Conservation (phyloP, 2,888 invertebrate species). For the Monochamus alternatus region DNA sequence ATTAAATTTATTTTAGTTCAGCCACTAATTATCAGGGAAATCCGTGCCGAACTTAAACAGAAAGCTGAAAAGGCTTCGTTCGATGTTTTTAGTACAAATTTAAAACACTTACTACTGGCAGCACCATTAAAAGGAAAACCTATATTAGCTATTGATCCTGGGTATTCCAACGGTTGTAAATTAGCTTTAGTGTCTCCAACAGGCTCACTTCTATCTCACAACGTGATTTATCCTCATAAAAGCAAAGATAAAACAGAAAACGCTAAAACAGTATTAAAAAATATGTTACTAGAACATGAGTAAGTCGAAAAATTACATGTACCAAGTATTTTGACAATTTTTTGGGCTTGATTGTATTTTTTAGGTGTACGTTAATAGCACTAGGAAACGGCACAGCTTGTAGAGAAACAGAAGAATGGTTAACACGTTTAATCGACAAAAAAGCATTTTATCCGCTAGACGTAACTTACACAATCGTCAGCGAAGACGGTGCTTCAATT, state of each 20-base stretch:
- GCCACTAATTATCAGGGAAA: constrained; percentile 80
- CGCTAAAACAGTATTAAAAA: constrained; percentile 71
- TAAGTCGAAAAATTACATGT: constrained; percentile 62
- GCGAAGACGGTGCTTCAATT: constrained; percentile 93
- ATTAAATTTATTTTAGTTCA: constrained; percentile 71
- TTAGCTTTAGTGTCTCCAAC: constrained; percentile 84
- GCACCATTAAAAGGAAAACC: constrained; percentile 86
- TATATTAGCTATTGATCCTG: constrained; percentile 92
- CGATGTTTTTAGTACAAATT: constrained; percentile 87
- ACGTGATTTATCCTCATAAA: constrained; percentile 79
- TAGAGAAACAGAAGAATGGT: constrained; percentile 87
- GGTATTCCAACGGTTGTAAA: constrained; percentile 92
- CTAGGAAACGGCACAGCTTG: constrained; percentile 94
- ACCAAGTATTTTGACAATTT: neutral
- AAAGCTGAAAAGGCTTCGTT: constrained; percentile 88
- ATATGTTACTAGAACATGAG: constrained; percentile 75
- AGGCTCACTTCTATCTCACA: constrained; percentile 80
- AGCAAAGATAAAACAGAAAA: constrained; percentile 64
- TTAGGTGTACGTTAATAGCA: constrained; percentile 86
- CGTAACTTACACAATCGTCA: constrained; percentile 86
- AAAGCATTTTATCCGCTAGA: constrained; percentile 75
- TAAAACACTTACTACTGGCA: constrained; percentile 86
- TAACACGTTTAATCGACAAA: constrained; percentile 75
- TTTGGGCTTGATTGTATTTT: constrained; percentile 47
- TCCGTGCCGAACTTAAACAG: constrained; percentile 82